Evolutionary conservation across 37 sponge, comb jelly and placozoan genomes (phyloP), one percentile per base, ranked within the genome.

Genomic region (Mnemiopsis leidyi): DNA sequence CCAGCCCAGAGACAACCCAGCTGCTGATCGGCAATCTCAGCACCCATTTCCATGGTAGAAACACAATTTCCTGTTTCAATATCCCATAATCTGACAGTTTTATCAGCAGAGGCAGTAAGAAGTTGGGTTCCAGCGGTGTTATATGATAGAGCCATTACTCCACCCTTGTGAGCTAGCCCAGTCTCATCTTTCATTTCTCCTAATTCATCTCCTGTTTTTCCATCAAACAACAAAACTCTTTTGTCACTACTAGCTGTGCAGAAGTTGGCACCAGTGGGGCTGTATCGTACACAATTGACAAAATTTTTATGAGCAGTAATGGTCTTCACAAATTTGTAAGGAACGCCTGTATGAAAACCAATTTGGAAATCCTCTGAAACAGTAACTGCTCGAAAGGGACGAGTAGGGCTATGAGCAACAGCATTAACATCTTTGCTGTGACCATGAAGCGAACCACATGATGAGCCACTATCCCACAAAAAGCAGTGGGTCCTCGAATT

Each of bases 101-200:
- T 97, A 94, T 99, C 99, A 36, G 96, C 97, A 33, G 99, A 99
- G 68, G 96, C 97, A 68, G 99, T 99, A 24, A 99, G 93, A 21
- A 99, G 83, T 36, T 95, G 97, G 23, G 92, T 76, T 24, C 97
- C 92, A 76, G 96, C 95, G 7, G 97, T 94, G 83, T 94, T 94
- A 95, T 97, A 99, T 67, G 61, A 40, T 28, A 83, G 29, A 26
- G 92, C 93, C 92, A 93, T 92, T 7, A 92, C 38, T 36, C 82
- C 69, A 0, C 92, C 35, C 28, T 75, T 69, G 28, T 68, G 69
- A 0, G 82, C 93, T 38, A 68, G 0, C 31, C 83, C 83, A 90
- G 30, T 30, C 36, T 61, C 92, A 69, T 95, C 97, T 38, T 97
- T 97, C 36, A 99, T 94, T 68, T 83, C 69, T 0, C 95, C 95